A percentile compares a stretch with the other conserved stretches of the same genome.
Evolutionary conservation across 1,140 invertebrate species (phyloP).

Genomic region (Meteorus sp.): DNA sequence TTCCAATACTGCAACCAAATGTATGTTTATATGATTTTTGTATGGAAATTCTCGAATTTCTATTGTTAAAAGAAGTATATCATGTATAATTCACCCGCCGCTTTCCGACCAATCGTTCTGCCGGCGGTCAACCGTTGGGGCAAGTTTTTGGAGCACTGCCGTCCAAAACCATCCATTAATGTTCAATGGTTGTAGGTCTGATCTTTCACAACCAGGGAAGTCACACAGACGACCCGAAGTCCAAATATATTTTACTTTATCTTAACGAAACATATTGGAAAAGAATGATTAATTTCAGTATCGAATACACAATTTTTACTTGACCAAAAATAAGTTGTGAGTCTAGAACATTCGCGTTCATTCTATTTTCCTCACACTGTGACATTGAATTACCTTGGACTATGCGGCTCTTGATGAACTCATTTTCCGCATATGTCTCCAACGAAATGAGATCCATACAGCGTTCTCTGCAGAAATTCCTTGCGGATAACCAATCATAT

Average conservation of each 20-base stretch:
- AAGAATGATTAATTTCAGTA: slow-evolving; percentile 3
- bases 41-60: neutral
- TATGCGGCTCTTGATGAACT: slow-evolving; percentile 77
- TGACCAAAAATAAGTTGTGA: too few relatives aligned
- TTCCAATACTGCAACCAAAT: slow-evolving; percentile 62
- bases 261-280: slow-evolving; percentile 34
- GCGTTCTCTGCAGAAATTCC: slow-evolving; percentile 80
- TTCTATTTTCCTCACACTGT: too few relatives aligned
- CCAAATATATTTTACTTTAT: slow-evolving; percentile 79
- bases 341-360: too few relatives aligned
- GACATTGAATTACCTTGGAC: slow-evolving; percentile 65
- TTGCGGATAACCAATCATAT: slow-evolving; percentile 77
- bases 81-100: slow-evolving; percentile 62
- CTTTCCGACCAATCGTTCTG: slow-evolving; percentile 83
- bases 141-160: slow-evolving; percentile 76
- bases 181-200: slow-evolving; percentile 74
- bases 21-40: slow-evolving; percentile 7
- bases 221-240: slow-evolving; percentile 83
- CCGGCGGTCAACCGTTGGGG: slow-evolving; percentile 71
- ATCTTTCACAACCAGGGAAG: slow-evolving; percentile 80
- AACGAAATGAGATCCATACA: slow-evolving; percentile 86
- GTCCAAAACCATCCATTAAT: slow-evolving; percentile 89
- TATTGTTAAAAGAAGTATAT: slow-evolving; percentile 4
- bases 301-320: too few relatives aligned
- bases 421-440: slow-evolving; percentile 79